Evolutionary conservation across 2,888 invertebrate genomes (phyloP), one percentile per base, ranked within the genome.

Genomic region (Nomada goodeniana): DNA sequence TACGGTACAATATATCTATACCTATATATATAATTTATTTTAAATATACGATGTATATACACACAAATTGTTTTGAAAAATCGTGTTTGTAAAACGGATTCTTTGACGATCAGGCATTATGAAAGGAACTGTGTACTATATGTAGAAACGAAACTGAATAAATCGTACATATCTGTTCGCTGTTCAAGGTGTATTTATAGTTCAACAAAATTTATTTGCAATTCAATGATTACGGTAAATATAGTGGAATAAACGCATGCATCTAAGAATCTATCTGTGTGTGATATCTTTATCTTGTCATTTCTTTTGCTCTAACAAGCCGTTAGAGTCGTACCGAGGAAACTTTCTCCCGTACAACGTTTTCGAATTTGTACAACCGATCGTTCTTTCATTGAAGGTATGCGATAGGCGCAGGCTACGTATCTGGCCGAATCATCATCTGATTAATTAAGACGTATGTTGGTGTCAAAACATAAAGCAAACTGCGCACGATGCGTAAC

Each of bases 341-440:
- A 61, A 77, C 74, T 75, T 75, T 81, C 81, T 71, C 64, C 55
- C 20, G 29, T 65, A 52, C 42, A 55, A 53, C 29, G 59, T 77
- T 71, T 77, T 67, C 63, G 9, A 44, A 59, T 68, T 71, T 57
- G 47, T 26, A 59, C 44, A 36, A 64, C 65, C 55, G 61, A 29
- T 68, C 47, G 63, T 71, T 29, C 57, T 36, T 63, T 36, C 64
- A 42, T 23, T 23, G 55, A 55, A 29, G 0, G 23, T 20, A 4
- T 10, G 9, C 60, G 4, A 47, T 55, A 11, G 23, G 29, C n/a
- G 3, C 20, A 1, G n/a, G 15, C 10, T 68, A 47, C 36, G 5
- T 36, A 36, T 69, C 57, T 15, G 5, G 0, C 2, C 0, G 57
- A 47, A 59, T 26, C 29, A 69, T 69, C 69, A n/a, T 1, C 26